Evolutionary conservation across 64 coral and sea anemone species (phyloP), one percentile per base, ranked within the genome.

Genomic region (Montipora efflorescens): DNA sequence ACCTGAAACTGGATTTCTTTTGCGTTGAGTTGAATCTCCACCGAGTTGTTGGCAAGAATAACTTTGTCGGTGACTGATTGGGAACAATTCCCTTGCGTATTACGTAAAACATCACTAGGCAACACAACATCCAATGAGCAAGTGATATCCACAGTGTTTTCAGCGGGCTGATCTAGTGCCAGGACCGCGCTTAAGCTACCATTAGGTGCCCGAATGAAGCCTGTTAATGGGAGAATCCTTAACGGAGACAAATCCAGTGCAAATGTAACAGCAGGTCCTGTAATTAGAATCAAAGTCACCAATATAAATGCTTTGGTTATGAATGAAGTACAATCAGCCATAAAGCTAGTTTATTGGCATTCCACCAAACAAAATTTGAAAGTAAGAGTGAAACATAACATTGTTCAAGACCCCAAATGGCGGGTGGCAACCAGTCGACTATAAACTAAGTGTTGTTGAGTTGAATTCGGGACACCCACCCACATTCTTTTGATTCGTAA

Each of bases 1-100:
- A 93, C 92, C 83, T 76, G 76, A 20, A 93, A 93, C 59, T 93
- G 83, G 12, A 88, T 81, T 18, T 88, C 84, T 67, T 64, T 81
- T 8, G 9, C 22, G 64, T 15, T 18, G 10, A 93, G 92, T 66
- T 87, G 66, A 21, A 93, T 75, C 43, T 93, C 58, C 44, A 93
- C 81, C n/a, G 44, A 25, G 49, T 7, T 52, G 58, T 67, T 79
- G 46, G 92, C 48, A 11, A 88, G 53, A 4, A 23, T 72, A 15
- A 93, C 46, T 78, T 22, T 59, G 55, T 79, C 92, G 0, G 47
- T 80, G 2, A 8, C 22, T 13, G 85, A 5, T 67, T 9, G 5
- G 47, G 52, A 68, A 87, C 92, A 93, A 6, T 88, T 8, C 4
- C 12, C 83, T 4, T 64, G 46, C 3, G 61, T 81, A 62, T 93